Percentiles rank a stretch among this genome's conserved stretches.
phyloP scores from a whole-genome alignment of 2,797 vertebrate species.

The Semotilus atromaculatus region DNA sequence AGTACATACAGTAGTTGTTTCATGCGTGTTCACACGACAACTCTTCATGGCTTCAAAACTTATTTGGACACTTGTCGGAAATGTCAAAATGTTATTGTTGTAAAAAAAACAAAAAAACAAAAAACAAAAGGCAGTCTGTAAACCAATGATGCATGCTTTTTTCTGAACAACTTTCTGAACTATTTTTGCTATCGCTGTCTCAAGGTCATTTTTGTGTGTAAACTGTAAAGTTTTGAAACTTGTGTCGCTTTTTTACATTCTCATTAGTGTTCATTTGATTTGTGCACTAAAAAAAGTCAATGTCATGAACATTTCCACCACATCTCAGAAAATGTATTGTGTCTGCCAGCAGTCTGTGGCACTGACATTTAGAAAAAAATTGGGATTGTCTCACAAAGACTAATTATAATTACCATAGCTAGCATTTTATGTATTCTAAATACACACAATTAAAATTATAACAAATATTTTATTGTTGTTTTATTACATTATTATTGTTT shows the following conservation, averaged over 20 bases:
- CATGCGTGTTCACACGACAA: neutral
- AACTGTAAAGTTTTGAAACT: too few relatives aligned
- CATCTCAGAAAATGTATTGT: neutral
- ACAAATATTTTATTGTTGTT: too few relatives aligned
- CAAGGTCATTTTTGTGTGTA: neutral
- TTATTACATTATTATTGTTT: neutral
- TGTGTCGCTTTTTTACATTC: neutral
- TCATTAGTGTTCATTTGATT: neutral
- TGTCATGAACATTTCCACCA: neutral
- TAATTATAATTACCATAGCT: neutral
- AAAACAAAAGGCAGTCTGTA: neutral
- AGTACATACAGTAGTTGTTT: neutral
- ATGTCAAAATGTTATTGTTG: neutral
- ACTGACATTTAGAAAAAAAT: neutral
- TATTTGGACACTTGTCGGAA: neutral
- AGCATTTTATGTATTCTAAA: neutral
- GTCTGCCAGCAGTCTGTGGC: neutral
- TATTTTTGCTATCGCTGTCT: neutral
- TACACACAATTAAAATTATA: neutral
- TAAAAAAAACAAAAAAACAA: neutral
- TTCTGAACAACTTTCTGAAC: neutral
- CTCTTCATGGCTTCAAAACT: neutral
- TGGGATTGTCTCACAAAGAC: neutral
- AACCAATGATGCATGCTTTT: neutral
- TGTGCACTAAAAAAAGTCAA: neutral